Base-by-base conservation (phyloP, 2,888 invertebrate species). In the Melanotus villosus region DNA sequence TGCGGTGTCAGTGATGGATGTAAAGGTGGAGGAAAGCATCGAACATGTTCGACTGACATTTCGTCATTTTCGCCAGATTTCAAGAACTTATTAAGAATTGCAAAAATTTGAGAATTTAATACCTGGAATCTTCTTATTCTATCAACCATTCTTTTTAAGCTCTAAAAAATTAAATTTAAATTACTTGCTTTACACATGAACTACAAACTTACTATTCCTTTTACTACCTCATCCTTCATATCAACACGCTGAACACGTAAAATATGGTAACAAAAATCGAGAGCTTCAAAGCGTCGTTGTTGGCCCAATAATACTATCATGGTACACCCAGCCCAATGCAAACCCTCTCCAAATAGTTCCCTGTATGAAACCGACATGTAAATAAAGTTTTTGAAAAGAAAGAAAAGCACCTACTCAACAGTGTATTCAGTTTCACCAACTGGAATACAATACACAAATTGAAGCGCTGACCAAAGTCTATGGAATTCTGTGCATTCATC, bases 261-360 rank as follows among this genome's bases (percentile, higher is more conserved):
- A 78, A 99, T 95, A 84, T 99, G 99, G 86, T 99, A 99, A 86
- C 97, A 98, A 88, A 99, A 99, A 87, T 99, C 99, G 43, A 99
- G 89, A 1, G 97, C 97, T 83, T 99, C 98, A 85, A 99, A 99
- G 68, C 98, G 88, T 47, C 97, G 87, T 86, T 99, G 98, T 81
- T 99, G 99, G 0, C 97, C 97, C 34, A 99, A 88, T 41, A 99
- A 88, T 1, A 96, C 93, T 72, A 99, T 96, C 89, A 99, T 95
- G 9, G 97, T 93, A 84, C 98, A 98, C 0, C 98, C 99, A 2
- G 98, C 99, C 99, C 99, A 99, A 85, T 99, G 97, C 0, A 99
- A 88, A 0, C 99, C 99, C 85, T 99, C 99, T 6, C 99, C 99
- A 86, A 98, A 99, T 73, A 99, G 86, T 86, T 99, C 97, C 83